Conservation (phyloP, 30 jellyfish, hydroid and myxozoan species). For the Morbakka virulenta region DNA sequence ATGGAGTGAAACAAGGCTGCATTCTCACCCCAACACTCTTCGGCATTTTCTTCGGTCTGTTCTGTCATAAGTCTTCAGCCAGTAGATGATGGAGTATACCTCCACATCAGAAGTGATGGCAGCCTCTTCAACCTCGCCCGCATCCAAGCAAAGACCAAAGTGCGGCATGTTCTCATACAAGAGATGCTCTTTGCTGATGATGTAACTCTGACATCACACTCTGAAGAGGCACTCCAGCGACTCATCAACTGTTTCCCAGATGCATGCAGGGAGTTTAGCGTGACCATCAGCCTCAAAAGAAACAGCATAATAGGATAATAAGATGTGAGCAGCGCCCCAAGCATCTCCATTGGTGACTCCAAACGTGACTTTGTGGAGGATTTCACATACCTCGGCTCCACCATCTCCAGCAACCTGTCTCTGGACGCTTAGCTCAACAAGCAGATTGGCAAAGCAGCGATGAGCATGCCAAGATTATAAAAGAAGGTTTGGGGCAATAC, state of each 20-base stretch:
- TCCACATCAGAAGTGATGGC: too few relatives aligned
- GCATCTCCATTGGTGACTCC: neutral
- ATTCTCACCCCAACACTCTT: too few relatives aligned
- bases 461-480: neutral
- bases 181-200: conserved; percentile 2
- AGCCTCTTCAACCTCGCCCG: too few relatives aligned
- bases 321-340: neutral
- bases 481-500: neutral
- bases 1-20: too few relatives aligned
- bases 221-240: neutral
- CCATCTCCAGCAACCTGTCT: neutral
- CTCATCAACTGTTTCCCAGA: neutral
- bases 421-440: neutral
- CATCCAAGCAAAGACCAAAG: too few relatives aligned
- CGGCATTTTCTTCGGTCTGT: too few relatives aligned
- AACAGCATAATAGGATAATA: neutral
- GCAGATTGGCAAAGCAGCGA: neutral
- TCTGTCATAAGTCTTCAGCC: too few relatives aligned
- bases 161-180: too few relatives aligned
- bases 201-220: neutral
- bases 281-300: conserved; percentile 1
- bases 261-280: neutral
- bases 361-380: neutral
- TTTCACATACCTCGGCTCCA: neutral
- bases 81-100: too few relatives aligned